phyloP scores from a whole-genome alignment of 2,797 vertebrate species.

The Dromococcyx pavoninus region DNA sequence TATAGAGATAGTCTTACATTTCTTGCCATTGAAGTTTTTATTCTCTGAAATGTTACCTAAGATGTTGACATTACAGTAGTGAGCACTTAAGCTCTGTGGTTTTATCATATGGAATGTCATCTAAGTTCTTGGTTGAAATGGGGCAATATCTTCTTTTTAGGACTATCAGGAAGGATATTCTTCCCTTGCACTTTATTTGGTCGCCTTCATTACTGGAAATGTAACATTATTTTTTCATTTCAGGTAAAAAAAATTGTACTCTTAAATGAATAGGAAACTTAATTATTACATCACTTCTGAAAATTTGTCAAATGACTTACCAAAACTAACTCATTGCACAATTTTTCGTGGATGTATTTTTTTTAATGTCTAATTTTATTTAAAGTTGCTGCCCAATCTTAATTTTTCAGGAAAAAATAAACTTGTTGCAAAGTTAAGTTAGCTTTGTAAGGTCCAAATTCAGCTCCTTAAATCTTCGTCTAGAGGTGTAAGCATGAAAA shows the following conservation, averaged over 20 bases:
- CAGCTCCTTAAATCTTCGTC: background rate
- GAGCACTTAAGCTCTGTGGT: background rate
- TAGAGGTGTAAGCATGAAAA: background rate
- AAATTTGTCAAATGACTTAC: background rate
- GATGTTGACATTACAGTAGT: background rate
- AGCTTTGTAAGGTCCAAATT: background rate
- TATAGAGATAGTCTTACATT: background rate
- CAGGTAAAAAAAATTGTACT: background rate
- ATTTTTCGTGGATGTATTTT: background rate
- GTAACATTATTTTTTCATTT: background rate
- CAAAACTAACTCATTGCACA: background rate
- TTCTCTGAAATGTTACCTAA: background rate
- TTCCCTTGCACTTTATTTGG: background rate
- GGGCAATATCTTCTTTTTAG: background rate
- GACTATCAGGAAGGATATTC: accelerated
- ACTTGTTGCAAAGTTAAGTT: background rate
- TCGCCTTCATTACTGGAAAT: background rate
- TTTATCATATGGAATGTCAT: background rate
- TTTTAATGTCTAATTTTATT: background rate
- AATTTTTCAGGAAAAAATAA: background rate
- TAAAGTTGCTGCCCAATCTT: background rate
- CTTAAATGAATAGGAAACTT: background rate
- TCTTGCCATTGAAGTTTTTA: background rate
- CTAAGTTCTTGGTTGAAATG: background rate
- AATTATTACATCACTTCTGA: background rate